Conservation (phyloP, 2,113 vertebrate species). For the Arizona elegans region DNA sequence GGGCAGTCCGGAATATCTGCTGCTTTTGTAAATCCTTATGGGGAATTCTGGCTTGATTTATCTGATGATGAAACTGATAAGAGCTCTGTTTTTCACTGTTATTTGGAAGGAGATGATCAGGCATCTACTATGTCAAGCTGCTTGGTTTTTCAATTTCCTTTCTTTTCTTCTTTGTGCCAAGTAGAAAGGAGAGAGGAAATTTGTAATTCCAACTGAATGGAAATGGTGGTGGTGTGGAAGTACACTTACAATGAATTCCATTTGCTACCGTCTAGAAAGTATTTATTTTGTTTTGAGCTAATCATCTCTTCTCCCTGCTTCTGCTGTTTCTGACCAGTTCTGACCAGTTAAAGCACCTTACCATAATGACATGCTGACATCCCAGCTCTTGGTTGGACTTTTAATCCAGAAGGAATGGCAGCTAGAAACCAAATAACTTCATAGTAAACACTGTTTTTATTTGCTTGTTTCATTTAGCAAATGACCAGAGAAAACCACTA, state of each 20-base stretch:
- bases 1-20: background rate
- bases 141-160: background rate
- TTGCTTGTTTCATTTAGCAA: background rate
- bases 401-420: background rate
- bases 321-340: background rate
- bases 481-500: background rate
- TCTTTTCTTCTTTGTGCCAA: background rate
- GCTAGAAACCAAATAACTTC: background rate
- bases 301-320: background rate
- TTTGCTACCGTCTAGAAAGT: background rate
- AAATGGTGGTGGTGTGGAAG: background rate
- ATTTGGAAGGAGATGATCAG: background rate
- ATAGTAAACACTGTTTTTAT: background rate
- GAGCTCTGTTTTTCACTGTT: background rate
- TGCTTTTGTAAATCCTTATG: background rate
- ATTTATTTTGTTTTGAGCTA: background rate
- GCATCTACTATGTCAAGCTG: background rate
- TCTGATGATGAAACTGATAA: background rate
- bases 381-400: background rate
- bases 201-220: background rate
- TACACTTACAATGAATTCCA: background rate
- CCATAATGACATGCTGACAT: background rate
- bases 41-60: background rate
- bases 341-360: background rate
- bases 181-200: background rate